Conservation (phyloP, 2,888 invertebrate genomes). For the Latheticus oryzae region DNA sequence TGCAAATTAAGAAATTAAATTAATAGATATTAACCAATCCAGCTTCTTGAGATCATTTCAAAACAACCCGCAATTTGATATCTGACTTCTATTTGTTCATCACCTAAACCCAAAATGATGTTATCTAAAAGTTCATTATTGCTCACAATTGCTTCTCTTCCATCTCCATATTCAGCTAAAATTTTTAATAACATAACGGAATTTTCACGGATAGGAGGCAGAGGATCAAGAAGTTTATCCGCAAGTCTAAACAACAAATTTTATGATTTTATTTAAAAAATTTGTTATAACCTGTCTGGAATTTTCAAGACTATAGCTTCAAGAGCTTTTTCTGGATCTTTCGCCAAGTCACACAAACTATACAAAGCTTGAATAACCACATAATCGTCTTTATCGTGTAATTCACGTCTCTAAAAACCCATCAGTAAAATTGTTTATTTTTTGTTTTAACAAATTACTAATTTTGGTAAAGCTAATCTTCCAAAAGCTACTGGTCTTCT, state of each 20-base stretch:
- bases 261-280: neutral
- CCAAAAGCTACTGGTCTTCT: constrained; percentile 65
- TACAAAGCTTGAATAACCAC: constrained; percentile 63
- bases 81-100: constrained; percentile 60
- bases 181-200: constrained; percentile 60
- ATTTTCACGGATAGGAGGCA: constrained; percentile 61
- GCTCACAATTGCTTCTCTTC: constrained; percentile 62
- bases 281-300: constrained; percentile 58
- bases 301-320: constrained; percentile 64
- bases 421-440: constrained; percentile 2
- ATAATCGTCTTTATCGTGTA: constrained; percentile 59
- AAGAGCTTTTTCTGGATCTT: constrained; percentile 65
- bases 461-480: constrained; percentile 63
- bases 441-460: constrained; percentile 52
- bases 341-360: constrained; percentile 64
- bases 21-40: constrained; percentile 53
- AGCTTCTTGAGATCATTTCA: constrained; percentile 61
- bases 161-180: constrained; percentile 61
- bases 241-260: constrained; percentile 56
- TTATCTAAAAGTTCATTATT: constrained; percentile 58
- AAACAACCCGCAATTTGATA: constrained; percentile 62
- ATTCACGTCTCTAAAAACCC: constrained; percentile 61
- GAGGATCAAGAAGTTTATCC: constrained; percentile 56
- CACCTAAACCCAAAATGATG: constrained; percentile 58
- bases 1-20: too few species aligned